Evolutionary conservation across 23 tunicate species (phyloP), one percentile per base, ranked within the genome.

Genomic region (Ascidia mentula): DNA sequence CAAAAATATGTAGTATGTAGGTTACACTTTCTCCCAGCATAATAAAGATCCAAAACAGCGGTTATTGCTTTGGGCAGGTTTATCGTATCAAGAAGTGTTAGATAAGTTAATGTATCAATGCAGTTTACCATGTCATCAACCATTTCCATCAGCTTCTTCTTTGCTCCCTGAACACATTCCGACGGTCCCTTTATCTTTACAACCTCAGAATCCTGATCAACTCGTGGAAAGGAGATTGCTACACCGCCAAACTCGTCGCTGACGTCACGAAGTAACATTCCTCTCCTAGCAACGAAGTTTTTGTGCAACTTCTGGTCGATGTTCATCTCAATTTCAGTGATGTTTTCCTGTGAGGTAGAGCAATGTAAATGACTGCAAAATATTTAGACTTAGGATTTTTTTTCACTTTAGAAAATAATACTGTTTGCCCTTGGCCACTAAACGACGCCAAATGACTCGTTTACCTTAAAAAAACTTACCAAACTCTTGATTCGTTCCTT

Each of bases 241-340:
- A 96, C 97, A 5, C 97, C 97, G 28, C 99, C 99, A 69, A 84
- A 96, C 36, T 96, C 99, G 24, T 96, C 99, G 17, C 86, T 79
- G 36, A 96, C 74, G 24, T 91, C 89, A 15, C 92, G 86, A 22
- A 96, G 86, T 18, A 96, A 90, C 34, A 88, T 93, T 28, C 89
- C 99, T 35, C 99, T 81, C 28, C 89, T 71, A 0, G 97, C 97
- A 18, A 92, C 92, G 46, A 96, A 96, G 78, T 87, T 79, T 59
- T 84, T 91, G 97, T 96, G 99, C 59, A 39, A 79, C 46, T 87
- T 91, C 36, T 74, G 93, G 8, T 96, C 98, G 17, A 96, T 92
- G 30, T 78, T 45, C 79, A 87, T 84, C 77, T 86, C 90, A 53
- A 85, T 80, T 53, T 96, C 99, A 32, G 69, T 76, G 40, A 91